Evolutionary conservation across 2,888 invertebrate species (phyloP).

Genomic region (Argyresthia albistria): DNA sequence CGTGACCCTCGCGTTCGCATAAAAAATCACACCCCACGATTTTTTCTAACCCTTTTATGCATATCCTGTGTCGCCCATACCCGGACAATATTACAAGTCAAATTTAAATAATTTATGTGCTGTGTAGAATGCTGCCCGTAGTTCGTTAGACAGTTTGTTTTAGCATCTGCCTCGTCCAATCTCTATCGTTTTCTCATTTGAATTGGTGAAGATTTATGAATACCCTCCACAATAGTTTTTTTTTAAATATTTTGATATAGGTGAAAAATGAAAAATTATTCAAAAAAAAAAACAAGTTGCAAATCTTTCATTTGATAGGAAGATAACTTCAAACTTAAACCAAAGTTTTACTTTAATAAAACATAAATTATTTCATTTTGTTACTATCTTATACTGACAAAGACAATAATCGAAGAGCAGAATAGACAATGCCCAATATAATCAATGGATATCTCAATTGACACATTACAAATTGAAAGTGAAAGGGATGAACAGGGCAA

Average conservation of each 20-base stretch:
- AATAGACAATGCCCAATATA: background rate
- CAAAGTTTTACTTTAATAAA: no score
- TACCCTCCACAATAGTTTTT: background rate
- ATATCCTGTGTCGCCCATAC: slow-evolving; percentile 52
- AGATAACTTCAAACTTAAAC: no score
- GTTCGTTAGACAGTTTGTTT: slow-evolving; percentile 42
- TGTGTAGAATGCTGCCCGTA: slow-evolving; percentile 21
- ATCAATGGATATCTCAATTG: slow-evolving; percentile 37
- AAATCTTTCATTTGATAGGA: no score
- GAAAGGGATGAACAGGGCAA: slow-evolving; percentile 50
- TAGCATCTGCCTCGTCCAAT: slow-evolving; percentile 48
- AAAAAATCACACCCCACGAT: slow-evolving; percentile 57
- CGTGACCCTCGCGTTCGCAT: slow-evolving; percentile 38
- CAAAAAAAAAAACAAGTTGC: no score
- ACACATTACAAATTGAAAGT: slow-evolving; percentile 43
- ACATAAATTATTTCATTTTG: no score
- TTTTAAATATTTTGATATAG: no score
- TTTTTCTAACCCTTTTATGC: slow-evolving; percentile 68
- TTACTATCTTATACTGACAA: background rate
- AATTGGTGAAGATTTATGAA: slow-evolving; percentile 6
- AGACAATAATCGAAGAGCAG: background rate
- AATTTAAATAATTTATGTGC: slow-evolving; percentile 69
- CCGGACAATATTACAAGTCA: slow-evolving; percentile 66
- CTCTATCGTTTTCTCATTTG: no score
- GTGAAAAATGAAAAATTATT: no score